Conservation (phyloP, 2,888 invertebrate genomes). For the Heliconius cydno region DNA sequence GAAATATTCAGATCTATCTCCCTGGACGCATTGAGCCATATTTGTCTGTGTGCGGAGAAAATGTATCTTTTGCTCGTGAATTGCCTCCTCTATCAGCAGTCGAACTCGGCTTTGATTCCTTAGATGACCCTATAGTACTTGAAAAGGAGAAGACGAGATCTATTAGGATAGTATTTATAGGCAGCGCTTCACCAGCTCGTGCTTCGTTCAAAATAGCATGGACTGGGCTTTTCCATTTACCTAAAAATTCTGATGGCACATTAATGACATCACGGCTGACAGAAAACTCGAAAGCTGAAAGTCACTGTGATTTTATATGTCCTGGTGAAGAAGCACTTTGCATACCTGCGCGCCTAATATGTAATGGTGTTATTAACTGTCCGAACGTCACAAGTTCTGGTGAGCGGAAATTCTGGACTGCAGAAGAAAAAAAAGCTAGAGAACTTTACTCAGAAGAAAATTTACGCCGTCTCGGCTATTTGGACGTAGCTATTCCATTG, state of each 20-base stretch:
- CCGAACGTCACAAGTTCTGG: constrained; percentile 87
- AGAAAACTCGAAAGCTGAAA: constrained; percentile 65
- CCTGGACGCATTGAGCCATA: constrained; percentile 89
- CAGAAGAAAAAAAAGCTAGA: constrained; percentile 78
- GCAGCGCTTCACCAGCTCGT: constrained; percentile 90
- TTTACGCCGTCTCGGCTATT: constrained; percentile 83
- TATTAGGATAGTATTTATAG: constrained; percentile 88
- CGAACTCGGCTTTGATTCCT: constrained; percentile 86
- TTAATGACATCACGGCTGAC: constrained; percentile 90
- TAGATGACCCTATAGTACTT: constrained; percentile 81
- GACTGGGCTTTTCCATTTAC: constrained; percentile 94
- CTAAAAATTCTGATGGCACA: constrained; percentile 91
- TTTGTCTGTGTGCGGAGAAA: constrained; percentile 92
- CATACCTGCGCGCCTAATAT: constrained; percentile 91
- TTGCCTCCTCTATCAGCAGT: constrained; percentile 91
- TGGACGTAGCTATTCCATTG: constrained; percentile 74
- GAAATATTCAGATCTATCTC: constrained; percentile 91
- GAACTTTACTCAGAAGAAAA: constrained; percentile 85
- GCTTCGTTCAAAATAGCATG: constrained; percentile 95
- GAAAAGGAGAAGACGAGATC: constrained; percentile 85
- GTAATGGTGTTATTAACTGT: constrained; percentile 94
- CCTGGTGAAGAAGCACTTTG: constrained; percentile 93
- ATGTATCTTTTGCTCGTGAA: constrained; percentile 91
- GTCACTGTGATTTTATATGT: constrained; percentile 91
- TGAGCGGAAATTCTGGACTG: constrained; percentile 79